These are phyloP conservation scores for Drosophila austrosaltans DNA, from an alignment of 2,888 invertebrate species.

Conservation along the genomic window DNA sequence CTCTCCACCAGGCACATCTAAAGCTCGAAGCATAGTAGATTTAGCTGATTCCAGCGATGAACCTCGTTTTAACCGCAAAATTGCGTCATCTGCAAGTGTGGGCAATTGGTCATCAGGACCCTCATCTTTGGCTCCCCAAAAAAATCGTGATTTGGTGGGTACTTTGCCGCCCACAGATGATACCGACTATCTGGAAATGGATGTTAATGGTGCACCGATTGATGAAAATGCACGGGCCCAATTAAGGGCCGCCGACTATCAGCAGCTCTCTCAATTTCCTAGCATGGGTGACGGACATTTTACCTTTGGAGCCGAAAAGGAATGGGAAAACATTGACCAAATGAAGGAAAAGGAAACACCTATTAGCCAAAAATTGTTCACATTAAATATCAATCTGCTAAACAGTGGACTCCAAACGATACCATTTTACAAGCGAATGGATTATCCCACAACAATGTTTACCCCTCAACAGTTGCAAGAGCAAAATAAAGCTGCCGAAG, in stretches of 20 bases:
- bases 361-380: conserved; percentile 82
- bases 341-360: conserved; percentile 76
- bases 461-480: conserved; percentile 78
- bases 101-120: conserved; percentile 41
- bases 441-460: conserved; percentile 82
- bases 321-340: conserved; percentile 80
- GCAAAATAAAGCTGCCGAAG: conserved; percentile 80
- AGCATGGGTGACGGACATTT: conserved; percentile 82
- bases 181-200: conserved; percentile 43
- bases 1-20: conserved; percentile 64
- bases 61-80: conserved; percentile 71
- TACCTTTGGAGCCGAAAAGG: conserved; percentile 83
- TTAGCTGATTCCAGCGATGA: conserved; percentile 82
- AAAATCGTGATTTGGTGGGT: conserved; percentile 56
- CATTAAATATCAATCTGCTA: conserved; percentile 82
- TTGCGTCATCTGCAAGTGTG: conserved; percentile 50
- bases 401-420: conserved; percentile 83
- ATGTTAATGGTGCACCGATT: conserved; percentile 61
- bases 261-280: conserved; percentile 81
- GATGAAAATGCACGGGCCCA: conserved; percentile 75
- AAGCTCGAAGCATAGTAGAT: conserved; percentile 79
- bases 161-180: conserved; percentile 50
- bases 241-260: conserved; percentile 82
- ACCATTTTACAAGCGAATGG: conserved; percentile 84
- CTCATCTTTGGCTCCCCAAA: conserved; percentile 54